These are phyloP conservation scores for Drosophila sp. DNA, from an alignment of 1,140 invertebrate species.

Conservation along the genomic window DNA sequence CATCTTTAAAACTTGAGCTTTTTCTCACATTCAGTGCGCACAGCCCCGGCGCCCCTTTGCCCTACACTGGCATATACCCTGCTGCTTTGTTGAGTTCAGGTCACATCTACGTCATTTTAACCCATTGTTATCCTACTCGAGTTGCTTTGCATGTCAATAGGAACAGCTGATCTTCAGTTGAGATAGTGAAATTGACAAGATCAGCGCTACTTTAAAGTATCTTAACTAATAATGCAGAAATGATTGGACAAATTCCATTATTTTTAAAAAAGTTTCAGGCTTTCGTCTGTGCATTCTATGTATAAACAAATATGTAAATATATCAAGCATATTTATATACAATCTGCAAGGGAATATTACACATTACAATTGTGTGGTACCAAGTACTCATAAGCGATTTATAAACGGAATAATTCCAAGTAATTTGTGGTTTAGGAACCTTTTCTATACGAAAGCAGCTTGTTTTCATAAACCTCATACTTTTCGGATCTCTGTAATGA, in stretches of 20 bases:
- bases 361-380: background rate
- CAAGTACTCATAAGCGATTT: too few relatives aligned
- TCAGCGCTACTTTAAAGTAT: background rate
- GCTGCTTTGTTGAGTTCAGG: background rate
- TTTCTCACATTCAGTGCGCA: slow-evolving; percentile 5
- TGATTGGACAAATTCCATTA: background rate
- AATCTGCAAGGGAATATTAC: background rate
- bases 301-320: background rate
- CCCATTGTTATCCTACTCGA: slow-evolving; percentile 5
- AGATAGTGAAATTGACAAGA: background rate
- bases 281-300: background rate
- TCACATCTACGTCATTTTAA: background rate
- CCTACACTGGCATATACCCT: background rate
- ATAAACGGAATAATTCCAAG: too few relatives aligned
- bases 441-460: too few relatives aligned
- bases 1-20: slow-evolving; percentile 8
- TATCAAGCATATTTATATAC: too few relatives aligned
- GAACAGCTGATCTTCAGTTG: slow-evolving; percentile 10
- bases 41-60: background rate
- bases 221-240: background rate
- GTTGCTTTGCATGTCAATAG: slow-evolving; percentile 14
- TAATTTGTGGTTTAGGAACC: too few relatives aligned
- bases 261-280: background rate
- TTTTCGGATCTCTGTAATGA: too few relatives aligned
- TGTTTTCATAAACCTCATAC: too few relatives aligned